Evolutionary conservation across 2,888 invertebrate species (phyloP), one percentile per base, ranked within the genome.

Genomic region (Onthophagus sagittarius): DNA sequence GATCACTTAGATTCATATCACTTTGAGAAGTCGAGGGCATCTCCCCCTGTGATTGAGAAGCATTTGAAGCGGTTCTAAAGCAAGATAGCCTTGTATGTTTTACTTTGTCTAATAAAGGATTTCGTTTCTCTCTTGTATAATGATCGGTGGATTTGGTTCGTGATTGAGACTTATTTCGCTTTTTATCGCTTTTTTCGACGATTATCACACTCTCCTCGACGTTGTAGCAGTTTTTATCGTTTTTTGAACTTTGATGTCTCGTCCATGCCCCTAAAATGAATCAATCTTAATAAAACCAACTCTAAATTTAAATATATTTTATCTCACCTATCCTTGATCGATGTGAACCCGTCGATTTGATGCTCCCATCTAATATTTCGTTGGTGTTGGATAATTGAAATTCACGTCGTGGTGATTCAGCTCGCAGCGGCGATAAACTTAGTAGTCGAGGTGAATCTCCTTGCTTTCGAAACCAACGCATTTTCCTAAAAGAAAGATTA

Each of bases 381-480:
- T 75, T 69, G 63, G 74, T 75, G n/a, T 67, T 67, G 0, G 67
- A 5, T n/a, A 32, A n/a, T 72, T 53, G 71, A 64, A 74, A 72
- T 67, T 72, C 72, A 31, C 70, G 69, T 23, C 70, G 72, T 65
- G 85, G 83, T 82, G 89, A 87, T 80, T 88, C 85, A 79, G 86
- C 88, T 78, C 87, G 83, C 73, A 88, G 82, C 62, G 91, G 91
- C 77, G 92, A 91, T 76, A 92, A 88, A 85, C 91, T 91, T 77
- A 92, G 87, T 82, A 92, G 88, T 85, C 90, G 88, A 79, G 92
- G 92, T 83, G 91, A 88, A 85, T 89, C 91, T 82, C 90, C 90
- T 79, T 86, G 85, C 84, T 86, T 87, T 76, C 88, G 90, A 87
- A 92, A 92, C 92, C 92, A 92, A 87, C 91, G 90, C 92, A 92